Evolutionary conservation across 2,888 invertebrate species (phyloP).

Genomic region (Epinotia bilunana): DNA sequence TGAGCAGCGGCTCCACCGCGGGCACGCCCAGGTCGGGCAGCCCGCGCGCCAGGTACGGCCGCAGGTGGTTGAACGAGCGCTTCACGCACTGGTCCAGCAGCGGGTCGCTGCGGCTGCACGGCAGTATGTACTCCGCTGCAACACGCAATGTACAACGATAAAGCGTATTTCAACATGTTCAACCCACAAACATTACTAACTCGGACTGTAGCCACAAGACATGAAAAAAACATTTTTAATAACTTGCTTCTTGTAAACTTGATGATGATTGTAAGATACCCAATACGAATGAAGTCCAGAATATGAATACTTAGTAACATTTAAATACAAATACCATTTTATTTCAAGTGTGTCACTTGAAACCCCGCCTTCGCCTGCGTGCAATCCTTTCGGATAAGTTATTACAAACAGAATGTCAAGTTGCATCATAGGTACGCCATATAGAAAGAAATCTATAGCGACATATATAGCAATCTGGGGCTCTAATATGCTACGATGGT

Average conservation of each 20-base stretch:
- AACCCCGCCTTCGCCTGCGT: not conserved
- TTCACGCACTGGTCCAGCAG: conserved; percentile 87
- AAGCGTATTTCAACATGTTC: not conserved
- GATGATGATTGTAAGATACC: too few species aligned
- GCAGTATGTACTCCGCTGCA: conserved; percentile 89
- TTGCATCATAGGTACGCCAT: conserved; percentile 17
- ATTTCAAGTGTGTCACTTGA: not conserved
- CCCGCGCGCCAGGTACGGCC: conserved; percentile 88
- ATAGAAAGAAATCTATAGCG: conserved; percentile 18
- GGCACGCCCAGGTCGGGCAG: conserved; percentile 89
- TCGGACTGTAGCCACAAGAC: too few species aligned
- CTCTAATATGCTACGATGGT: not conserved
- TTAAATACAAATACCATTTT: conserved; percentile 34
- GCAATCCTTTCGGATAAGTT: conserved; percentile 8
- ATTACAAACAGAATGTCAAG: conserved; percentile 30
- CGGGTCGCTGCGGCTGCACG: conserved; percentile 88
- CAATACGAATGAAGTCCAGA: too few species aligned
- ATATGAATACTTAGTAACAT: not conserved
- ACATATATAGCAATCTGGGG: conserved; percentile 15
- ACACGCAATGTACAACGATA: conserved; percentile 50
- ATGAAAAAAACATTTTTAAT: too few species aligned
- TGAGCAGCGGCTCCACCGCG: conserved; percentile 89
- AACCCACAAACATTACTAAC: too few species aligned
- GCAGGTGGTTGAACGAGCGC: conserved; percentile 88
- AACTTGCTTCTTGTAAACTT: too few species aligned